Percentiles rank a stretch among this genome's conserved stretches.
Evolutionary conservation across 2,113 vertebrate species (phyloP).

Genomic region (Oriolus oriolus): DNA sequence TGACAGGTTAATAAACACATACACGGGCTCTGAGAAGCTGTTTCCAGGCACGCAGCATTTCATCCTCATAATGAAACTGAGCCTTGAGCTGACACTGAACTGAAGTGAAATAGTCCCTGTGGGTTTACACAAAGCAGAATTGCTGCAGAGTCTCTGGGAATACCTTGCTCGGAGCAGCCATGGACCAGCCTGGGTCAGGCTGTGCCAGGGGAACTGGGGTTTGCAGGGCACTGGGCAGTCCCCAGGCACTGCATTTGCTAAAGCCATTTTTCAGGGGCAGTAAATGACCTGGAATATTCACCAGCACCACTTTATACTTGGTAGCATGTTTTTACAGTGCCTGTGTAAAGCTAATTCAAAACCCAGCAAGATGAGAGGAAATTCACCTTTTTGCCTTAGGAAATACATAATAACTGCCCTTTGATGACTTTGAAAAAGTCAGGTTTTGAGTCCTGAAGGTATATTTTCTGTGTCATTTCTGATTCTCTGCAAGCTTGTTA

Average conservation of each 20-base stretch:
- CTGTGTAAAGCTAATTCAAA: background rate
- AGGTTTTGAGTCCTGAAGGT: background rate
- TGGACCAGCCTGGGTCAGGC: background rate
- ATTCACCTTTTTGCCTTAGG: background rate
- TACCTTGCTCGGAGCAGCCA: fast-evolving
- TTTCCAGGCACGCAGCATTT: background rate
- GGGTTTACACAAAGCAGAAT: fast-evolving
- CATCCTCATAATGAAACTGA: background rate
- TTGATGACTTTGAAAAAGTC: background rate
- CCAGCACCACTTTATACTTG: background rate
- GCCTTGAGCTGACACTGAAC: background rate
- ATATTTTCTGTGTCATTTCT: fast-evolving
- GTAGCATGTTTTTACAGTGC: fast-evolving
- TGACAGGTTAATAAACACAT: background rate
- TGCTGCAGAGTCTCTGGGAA: background rate
- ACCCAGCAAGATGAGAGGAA: background rate
- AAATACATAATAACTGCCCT: background rate
- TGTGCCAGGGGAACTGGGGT: fast-evolving
- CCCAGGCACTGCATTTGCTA: background rate
- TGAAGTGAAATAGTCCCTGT: background rate
- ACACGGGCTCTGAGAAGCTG: background rate
- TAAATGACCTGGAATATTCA: fast-evolving
- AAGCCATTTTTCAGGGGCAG: background rate
- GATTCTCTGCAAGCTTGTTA: background rate
- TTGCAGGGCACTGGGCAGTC: background rate